phyloP scores from a whole-genome alignment of 2,888 invertebrate genomes.

The Sinopyrophorus schimmeli region DNA sequence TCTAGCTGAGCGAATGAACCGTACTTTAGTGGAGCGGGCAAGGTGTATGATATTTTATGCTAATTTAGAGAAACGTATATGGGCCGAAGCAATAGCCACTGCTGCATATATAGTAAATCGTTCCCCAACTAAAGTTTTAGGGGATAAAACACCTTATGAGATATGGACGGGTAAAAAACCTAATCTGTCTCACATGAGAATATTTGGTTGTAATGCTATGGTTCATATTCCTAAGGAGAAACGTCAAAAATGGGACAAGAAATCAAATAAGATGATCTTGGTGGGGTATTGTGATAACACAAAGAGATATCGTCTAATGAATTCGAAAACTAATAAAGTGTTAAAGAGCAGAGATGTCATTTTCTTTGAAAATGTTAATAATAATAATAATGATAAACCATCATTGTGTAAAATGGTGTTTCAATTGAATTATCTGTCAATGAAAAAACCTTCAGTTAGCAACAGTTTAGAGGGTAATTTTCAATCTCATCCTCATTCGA shows the following conservation, averaged over 20 bases:
- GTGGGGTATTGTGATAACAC: background rate
- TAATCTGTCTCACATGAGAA: background rate
- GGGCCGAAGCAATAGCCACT: constrained; percentile 6
- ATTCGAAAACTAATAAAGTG: too few relatives aligned
- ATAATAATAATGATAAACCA: too few relatives aligned
- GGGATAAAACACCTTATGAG: background rate
- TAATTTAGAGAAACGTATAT: background rate
- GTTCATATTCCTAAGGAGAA: background rate
- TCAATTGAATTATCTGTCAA: too few relatives aligned
- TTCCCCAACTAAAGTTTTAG: constrained; percentile 1
- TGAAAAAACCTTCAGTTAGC: too few relatives aligned
- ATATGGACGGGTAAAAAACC: constrained; percentile 2
- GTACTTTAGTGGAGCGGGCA: constrained; percentile 2
- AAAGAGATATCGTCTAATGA: background rate
- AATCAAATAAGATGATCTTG: constrained; percentile 1
- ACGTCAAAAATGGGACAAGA: background rate
- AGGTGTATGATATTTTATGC: constrained; percentile 6
- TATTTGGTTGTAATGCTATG: constrained; percentile 7
- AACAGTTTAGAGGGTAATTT: too few relatives aligned
- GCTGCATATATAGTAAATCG: constrained; percentile 7
- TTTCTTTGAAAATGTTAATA: too few relatives aligned
- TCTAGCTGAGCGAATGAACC: constrained; percentile 4
- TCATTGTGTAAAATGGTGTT: too few relatives aligned
- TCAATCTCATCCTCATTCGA: too few relatives aligned
- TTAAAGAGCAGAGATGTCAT: too few relatives aligned